Conservation (phyloP, 2,797 vertebrate species). For the Liasis olivaceus region DNA sequence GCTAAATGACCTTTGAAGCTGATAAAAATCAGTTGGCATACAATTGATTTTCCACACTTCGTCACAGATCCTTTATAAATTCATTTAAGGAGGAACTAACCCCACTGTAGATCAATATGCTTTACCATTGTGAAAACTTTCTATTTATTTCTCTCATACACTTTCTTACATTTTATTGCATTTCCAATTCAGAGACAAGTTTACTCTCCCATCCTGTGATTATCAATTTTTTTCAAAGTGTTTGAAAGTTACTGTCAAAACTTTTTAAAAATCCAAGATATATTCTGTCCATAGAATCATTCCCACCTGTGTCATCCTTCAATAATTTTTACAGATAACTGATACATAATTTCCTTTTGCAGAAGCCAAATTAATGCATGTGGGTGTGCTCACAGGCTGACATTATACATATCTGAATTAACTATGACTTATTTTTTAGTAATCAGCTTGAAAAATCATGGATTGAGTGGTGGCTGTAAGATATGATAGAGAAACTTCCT, state of each 20-base stretch:
- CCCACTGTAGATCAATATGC: neutral
- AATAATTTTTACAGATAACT: neutral
- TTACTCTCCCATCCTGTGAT: neutral
- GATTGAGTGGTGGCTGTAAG: neutral
- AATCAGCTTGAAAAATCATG: neutral
- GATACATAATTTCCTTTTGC: neutral
- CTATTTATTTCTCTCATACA: neutral
- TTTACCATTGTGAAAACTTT: neutral
- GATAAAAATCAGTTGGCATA: neutral
- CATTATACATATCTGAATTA: neutral
- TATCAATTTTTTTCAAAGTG: neutral
- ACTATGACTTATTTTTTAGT: neutral
- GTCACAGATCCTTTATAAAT: neutral
- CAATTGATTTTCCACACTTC: neutral
- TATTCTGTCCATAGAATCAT: neutral
- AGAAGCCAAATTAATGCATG: neutral
- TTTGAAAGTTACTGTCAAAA: neutral
- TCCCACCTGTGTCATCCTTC: neutral
- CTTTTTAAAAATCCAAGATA: neutral
- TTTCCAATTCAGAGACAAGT: neutral
- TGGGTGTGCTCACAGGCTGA: neutral
- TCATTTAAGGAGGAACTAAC: neutral
- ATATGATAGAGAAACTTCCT: neutral
- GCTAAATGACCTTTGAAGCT: neutral
- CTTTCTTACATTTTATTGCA: neutral